Evolutionary conservation across 2,113 vertebrate species (phyloP).

Genomic region (Ivindomyrus marchei): DNA sequence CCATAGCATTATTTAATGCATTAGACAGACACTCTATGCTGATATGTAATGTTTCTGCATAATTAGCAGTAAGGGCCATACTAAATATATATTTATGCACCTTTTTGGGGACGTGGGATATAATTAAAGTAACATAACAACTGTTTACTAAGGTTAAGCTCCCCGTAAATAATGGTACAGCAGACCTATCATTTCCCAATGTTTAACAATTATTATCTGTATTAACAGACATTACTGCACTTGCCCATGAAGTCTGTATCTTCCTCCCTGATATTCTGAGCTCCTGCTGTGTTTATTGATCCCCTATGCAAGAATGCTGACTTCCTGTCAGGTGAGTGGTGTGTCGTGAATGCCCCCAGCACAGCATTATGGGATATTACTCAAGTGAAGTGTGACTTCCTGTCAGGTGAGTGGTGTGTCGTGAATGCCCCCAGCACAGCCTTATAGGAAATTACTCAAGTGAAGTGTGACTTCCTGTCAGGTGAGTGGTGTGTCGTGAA

Average conservation of each 20-base stretch:
- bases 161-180: neutral
- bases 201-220: neutral
- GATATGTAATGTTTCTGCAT: neutral
- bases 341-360: too few species aligned
- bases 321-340: neutral
- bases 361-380: too few species aligned
- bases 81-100: neutral
- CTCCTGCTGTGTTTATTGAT: constrained; percentile 7
- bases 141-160: neutral
- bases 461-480: constrained; percentile 19
- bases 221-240: neutral
- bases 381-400: too few species aligned
- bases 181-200: neutral
- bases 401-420: constrained; percentile 15
- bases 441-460: constrained; percentile 23
- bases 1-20: neutral
- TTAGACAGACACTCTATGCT: neutral
- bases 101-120: neutral
- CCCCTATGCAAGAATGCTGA: constrained; percentile 15
- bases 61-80: neutral
- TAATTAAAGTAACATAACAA: neutral
- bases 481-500: constrained; percentile 14
- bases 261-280: neutral
- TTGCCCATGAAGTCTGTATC: neutral
- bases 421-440: constrained; percentile 9